phyloP scores from a whole-genome alignment of 1,140 invertebrate genomes.

The Drosophila serrata region DNA sequence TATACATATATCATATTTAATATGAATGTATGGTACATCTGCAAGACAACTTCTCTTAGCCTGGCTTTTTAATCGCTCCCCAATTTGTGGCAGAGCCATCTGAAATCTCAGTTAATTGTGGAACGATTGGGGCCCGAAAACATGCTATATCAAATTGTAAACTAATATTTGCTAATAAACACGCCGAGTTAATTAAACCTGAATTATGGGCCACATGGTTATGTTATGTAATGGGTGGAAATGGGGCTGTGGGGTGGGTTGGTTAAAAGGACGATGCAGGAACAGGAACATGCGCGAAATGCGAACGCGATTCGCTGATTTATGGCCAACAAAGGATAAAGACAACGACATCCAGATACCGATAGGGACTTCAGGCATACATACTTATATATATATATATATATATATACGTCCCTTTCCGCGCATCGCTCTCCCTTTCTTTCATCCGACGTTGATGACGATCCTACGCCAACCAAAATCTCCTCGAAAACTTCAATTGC shows the following conservation, averaged over 20 bases:
- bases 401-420: neutral
- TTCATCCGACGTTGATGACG: slow-evolving; percentile 59
- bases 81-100: slow-evolving; percentile 3
- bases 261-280: slow-evolving; percentile 25
- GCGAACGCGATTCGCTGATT: slow-evolving; percentile 79
- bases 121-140: slow-evolving; percentile 23
- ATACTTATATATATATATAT: too few relatives aligned
- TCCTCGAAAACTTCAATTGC: slow-evolving; percentile 80
- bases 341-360: slow-evolving; percentile 61
- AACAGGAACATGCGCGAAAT: slow-evolving; percentile 72
- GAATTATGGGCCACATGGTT: slow-evolving; percentile 73
- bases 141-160: slow-evolving; percentile 76
- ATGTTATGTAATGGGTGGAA: slow-evolving; percentile 26
- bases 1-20: neutral
- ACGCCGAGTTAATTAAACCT: slow-evolving; percentile 81
- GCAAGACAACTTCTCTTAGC: slow-evolving; percentile 4
- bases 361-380: slow-evolving; percentile 58
- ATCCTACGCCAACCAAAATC: slow-evolving; percentile 73
- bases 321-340: slow-evolving; percentile 83
- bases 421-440: neutral
- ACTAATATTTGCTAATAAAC: slow-evolving; percentile 84
- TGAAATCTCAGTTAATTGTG: slow-evolving; percentile 56
- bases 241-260: neutral
- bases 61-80: slow-evolving; percentile 13
- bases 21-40: neutral